Base-by-base conservation (phyloP, 2,888 invertebrate genomes). In the Trissonchulus latispiculum region DNA sequence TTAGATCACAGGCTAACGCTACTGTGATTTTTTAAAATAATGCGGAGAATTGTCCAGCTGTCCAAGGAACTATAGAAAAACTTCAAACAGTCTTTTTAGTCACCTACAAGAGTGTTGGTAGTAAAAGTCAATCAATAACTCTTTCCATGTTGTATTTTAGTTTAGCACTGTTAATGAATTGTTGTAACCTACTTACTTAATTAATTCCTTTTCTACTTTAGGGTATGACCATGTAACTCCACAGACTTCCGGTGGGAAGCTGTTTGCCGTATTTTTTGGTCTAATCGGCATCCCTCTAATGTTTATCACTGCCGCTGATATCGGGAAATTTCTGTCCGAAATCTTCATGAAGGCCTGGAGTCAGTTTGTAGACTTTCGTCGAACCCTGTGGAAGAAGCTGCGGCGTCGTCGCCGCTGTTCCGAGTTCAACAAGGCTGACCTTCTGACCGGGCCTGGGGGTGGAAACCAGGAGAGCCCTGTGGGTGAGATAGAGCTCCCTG, bases 281-380 rank as follows among this genome's bases (percentile, higher is more conserved):
- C 75, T 82, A 1, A 77, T 82, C 64, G 82, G 81, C 61, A 82
- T 82, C 75, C 81, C 82, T 28, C 77, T 82, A 33, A 82, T 82
- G 82, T 74, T 75, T 72, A 81, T 82, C 71, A 80, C 81, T 28
- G 81, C 81, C 1, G 81, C 81, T n/a, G 81, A 81, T 76, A 81
- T 81, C 66, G 81, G 80, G 33, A 80, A 74, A 48, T 76, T 76
- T 48, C 35, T 77, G 28, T 73, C 73, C 28, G 73, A 74, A 72
- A 36, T 61, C 1, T 68, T 76, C 64, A 75, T 64, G 70, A 78
- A 77, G 64, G 76, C 35, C 2, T 73, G 48, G 29, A 29, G 31
- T 35, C n/a, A 72, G 64, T 61, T 69, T n/a, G 29, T 73, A 2
- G 28, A 72, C 37, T 36, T 74, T 2, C 29, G 48, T 15, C 31